Percentiles rank a stretch among this genome's conserved stretches.
Evolutionary conservation across 2,888 invertebrate genomes (phyloP).

Genomic region (Hirtodrosophila trivittata): DNA sequence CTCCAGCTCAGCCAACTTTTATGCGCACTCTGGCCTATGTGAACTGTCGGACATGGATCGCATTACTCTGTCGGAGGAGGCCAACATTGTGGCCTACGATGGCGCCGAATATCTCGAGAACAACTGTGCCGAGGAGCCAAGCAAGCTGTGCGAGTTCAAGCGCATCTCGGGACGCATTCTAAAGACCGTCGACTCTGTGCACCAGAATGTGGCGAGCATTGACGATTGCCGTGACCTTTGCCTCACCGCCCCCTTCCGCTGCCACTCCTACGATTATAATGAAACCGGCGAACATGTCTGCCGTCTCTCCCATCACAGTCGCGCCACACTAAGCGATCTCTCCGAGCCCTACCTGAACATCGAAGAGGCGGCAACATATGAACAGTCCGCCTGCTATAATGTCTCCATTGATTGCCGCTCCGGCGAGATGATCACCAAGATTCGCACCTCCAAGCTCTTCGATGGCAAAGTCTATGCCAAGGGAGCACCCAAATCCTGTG

Average conservation of each 20-base stretch:
- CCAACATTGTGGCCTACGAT: slow-evolving; percentile 89
- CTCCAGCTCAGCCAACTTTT: slow-evolving; percentile 95
- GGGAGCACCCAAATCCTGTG: slow-evolving; percentile 95
- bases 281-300: slow-evolving; percentile 96
- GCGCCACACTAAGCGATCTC: slow-evolving; percentile 93
- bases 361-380: slow-evolving; percentile 95
- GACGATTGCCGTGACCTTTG: slow-evolving; percentile 96
- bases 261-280: slow-evolving; percentile 96
- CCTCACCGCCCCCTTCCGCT: slow-evolving; percentile 94
- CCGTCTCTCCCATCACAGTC: slow-evolving; percentile 94
- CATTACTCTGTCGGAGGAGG: slow-evolving; percentile 93
- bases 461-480: slow-evolving; percentile 97
- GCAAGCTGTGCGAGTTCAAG: slow-evolving; percentile 96
- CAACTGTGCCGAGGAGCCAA: slow-evolving; percentile 96
- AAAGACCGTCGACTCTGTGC: slow-evolving; percentile 96
- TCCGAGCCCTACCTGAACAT: slow-evolving; percentile 95
- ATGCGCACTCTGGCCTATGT: slow-evolving; percentile 93
- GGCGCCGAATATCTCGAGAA: slow-evolving; percentile 94
- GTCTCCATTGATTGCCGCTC: slow-evolving; percentile 95
- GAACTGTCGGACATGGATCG: slow-evolving; percentile 96
- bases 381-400: slow-evolving; percentile 96
- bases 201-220: slow-evolving; percentile 93
- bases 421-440: slow-evolving; percentile 95
- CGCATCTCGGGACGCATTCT: slow-evolving; percentile 93
- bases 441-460: slow-evolving; percentile 95